Base-by-base conservation (phyloP, 2,113 vertebrate species). In the Gymnocephalus cernua region DNA sequence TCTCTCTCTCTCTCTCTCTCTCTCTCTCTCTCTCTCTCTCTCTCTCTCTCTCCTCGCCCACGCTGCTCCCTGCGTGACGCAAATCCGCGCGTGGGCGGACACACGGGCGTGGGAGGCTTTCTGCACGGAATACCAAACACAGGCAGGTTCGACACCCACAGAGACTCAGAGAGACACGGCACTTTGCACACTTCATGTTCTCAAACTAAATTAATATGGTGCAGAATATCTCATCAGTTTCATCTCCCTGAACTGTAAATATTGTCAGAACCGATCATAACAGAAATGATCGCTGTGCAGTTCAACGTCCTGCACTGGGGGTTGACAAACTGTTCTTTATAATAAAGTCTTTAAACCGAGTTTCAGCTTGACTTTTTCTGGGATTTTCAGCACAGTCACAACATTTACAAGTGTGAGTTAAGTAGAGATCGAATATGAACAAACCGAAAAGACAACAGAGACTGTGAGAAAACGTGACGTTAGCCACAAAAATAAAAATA, bases 51-150 rank as follows among this genome's bases (percentile, higher is more conserved):
- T 73, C 67, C 87, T 93, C 95, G 95, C 96, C 96, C 96, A 95
- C 96, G 95, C 96, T 72, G 92, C 93, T 93, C 89, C 93, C 91
- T 91, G 93, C 89, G 95, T 97, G 96, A 97, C 96, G 96, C 96
- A 97, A 95, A 95, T 95, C 95, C 93, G 93, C 74, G 96, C 95
- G 96, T 96, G 96, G 96, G 96, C 88, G 93, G 95, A 93, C 87
- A 90, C 93, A 90, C 93, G 86, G 92, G 94, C 93, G 95, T 95
- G 94, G 96, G 95, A 89, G 94, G 95, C 93, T 93, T 93, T 94
- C 92, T 90, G 94, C 94, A 94, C 89, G 89, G 94, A 95, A 95
- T 95, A 92, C 93, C 93, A 92, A 95, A 93, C 93, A 93, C 90
- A 93, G 88, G 90, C 91, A 92, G 90, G 91, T 92, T 91, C 80